phyloP scores from a whole-genome alignment of 2,113 vertebrate genomes.

The Eptesicus fuscus region DNA sequence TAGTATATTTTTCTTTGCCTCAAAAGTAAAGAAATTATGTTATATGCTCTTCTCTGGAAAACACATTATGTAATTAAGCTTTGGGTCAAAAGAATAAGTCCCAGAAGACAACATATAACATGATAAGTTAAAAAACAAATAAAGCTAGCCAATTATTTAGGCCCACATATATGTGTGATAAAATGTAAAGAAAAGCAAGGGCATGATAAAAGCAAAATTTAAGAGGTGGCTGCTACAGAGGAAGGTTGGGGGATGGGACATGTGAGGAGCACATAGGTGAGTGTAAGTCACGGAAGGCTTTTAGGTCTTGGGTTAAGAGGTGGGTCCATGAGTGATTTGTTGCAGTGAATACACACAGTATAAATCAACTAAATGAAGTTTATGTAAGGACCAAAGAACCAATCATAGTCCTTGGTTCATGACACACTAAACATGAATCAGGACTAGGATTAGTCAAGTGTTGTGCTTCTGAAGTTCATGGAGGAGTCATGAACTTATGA shows the following conservation, averaged over 20 bases:
- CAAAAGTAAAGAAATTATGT: constrained; percentile 16
- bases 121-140: background rate
- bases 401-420: background rate
- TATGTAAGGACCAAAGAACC: background rate
- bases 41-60: background rate
- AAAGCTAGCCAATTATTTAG: background rate
- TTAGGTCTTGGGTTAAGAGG: background rate
- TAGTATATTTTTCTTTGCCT: constrained; percentile 16
- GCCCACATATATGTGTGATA: background rate
- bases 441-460: background rate
- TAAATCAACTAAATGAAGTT: constrained; percentile 4
- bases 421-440: constrained; percentile 5
- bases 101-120: background rate
- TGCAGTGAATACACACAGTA: background rate
- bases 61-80: background rate
- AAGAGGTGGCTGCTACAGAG: background rate
- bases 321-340: background rate
- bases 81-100: background rate
- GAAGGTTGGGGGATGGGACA: background rate
- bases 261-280: background rate
- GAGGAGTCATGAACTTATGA: background rate
- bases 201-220: background rate
- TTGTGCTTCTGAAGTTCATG: background rate
- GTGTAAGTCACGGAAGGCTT: background rate
- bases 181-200: background rate